Base-by-base conservation (phyloP, 2,888 invertebrate species). In the Lypha dubia region DNA sequence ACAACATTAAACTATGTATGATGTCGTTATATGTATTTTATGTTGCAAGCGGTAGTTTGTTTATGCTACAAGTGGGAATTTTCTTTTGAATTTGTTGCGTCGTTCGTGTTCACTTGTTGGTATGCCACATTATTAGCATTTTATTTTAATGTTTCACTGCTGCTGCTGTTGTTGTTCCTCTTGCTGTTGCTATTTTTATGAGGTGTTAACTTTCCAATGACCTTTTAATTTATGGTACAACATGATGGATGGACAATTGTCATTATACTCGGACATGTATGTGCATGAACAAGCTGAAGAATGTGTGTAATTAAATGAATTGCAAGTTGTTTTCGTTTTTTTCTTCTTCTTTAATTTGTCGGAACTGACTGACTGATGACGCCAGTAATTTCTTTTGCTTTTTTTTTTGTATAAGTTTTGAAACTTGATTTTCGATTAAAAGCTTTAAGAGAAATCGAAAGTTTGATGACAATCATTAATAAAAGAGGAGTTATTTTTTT, bases 161-260 rank as follows among this genome's bases (percentile, higher is more conserved):
- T 65, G 5, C 9, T 46, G 46, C 5, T 56, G 20, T 51, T 65
- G 41, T 79, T 44, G 60, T 15, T 28, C 28, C 22, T 76, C 28
- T 17, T 41, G 56, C 46, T 65, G 46, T 9, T 71, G 20, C 22
- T 86, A 46, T 89, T 87, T 86, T 79, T 51, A 87, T 32, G 51
- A 83, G 77, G 83, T 83, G 83, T 83, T 83, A 79, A 83, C 83
- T 83, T 83, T 83, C 79, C 74, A 74, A 62, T 83, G 83, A 79
- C 74, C 83, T 79, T 74, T 83, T 56, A 49, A 62, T 77, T 79
- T 79, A 73, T 58, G 49, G 6, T n/a, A 49, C 71, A 73, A 44
- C 65, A 73, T 79, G 73, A 73, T 73, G 41, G 56, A 79, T 79
- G 63, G 35, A 8, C 32, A 67, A 46, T 58, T 67, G 65, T 44